A percentile compares a stretch with the other conserved stretches of the same genome.
Conservation (phyloP, 2,113 vertebrate species). For the Ciconia boyciana region DNA sequence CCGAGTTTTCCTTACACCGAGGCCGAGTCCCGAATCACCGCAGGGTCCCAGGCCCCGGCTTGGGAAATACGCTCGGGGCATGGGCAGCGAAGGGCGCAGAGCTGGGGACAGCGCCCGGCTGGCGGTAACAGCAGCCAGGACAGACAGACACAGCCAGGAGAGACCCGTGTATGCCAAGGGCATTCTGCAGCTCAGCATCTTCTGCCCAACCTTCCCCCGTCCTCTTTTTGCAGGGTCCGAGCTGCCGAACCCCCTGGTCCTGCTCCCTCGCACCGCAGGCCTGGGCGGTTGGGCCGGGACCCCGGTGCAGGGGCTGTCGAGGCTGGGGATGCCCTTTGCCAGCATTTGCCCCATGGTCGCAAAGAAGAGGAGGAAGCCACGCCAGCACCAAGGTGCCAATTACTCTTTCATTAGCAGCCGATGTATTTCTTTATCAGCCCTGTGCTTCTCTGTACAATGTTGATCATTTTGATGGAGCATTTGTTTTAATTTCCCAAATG, state of each 20-base stretch:
- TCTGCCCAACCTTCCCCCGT: fast-evolving
- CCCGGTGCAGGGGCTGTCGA: fast-evolving
- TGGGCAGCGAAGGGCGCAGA: neutral
- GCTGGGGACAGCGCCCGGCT: neutral
- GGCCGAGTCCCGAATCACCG: neutral
- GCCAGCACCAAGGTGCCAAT: neutral
- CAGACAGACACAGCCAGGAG: neutral
- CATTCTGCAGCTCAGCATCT: neutral
- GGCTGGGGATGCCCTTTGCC: neutral
- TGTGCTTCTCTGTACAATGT: neutral
- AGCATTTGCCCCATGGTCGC: fast-evolving
- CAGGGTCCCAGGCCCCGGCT: fast-evolving
- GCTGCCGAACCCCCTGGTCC: neutral
- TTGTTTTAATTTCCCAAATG: slow-evolving; percentile 64
- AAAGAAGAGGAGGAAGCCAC: neutral
- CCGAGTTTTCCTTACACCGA: neutral
- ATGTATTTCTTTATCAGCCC: neutral
- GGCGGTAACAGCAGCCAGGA: neutral
- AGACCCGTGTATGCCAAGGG: fast-evolving
- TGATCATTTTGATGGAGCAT: slow-evolving; percentile 43
- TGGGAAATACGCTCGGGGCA: neutral
- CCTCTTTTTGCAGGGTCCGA: neutral
- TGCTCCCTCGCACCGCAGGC: neutral
- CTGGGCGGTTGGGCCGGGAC: too few species aligned
- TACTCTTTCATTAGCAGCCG: neutral